These are phyloP conservation scores for Limnodromus scolopaceus DNA, from an alignment of 2,797 vertebrate genomes.

Conservation along the genomic window DNA sequence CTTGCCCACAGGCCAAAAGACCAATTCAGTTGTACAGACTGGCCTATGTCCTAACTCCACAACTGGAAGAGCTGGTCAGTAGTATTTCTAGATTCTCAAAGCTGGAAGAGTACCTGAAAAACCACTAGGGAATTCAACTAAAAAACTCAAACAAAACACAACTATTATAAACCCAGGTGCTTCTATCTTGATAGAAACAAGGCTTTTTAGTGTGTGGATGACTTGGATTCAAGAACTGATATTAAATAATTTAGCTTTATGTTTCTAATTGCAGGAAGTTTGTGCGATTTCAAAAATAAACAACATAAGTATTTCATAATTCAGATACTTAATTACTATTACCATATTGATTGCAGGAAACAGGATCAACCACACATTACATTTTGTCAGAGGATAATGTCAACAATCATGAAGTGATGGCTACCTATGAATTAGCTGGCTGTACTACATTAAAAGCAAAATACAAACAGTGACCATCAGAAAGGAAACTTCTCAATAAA, in stretches of 20 bases:
- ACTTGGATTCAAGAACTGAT: background rate
- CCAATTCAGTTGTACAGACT: background rate
- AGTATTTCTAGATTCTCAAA: background rate
- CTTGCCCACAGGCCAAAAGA: background rate
- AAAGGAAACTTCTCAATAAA: background rate
- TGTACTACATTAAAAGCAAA: background rate
- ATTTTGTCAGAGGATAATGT: conserved; percentile 26
- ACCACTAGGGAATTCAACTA: background rate
- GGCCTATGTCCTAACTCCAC: background rate
- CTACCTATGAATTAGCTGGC: background rate
- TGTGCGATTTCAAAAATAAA: conserved; percentile 45
- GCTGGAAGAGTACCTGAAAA: background rate
- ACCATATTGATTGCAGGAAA: conserved; percentile 67
- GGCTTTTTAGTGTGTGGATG: background rate
- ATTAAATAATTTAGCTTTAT: conserved; percentile 61
- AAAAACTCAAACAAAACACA: background rate
- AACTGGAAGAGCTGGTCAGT: background rate
- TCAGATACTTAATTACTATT: conserved; percentile 66
- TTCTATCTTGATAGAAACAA: background rate
- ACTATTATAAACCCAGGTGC: background rate
- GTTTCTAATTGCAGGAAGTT: conserved; percentile 66
- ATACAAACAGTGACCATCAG: background rate
- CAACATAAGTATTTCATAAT: conserved; percentile 58
- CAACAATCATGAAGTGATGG: conserved; percentile 11
- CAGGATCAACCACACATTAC: conserved; percentile 40